phyloP scores from a whole-genome alignment of 2,113 vertebrate species.

The Sphyrna mokarran region DNA sequence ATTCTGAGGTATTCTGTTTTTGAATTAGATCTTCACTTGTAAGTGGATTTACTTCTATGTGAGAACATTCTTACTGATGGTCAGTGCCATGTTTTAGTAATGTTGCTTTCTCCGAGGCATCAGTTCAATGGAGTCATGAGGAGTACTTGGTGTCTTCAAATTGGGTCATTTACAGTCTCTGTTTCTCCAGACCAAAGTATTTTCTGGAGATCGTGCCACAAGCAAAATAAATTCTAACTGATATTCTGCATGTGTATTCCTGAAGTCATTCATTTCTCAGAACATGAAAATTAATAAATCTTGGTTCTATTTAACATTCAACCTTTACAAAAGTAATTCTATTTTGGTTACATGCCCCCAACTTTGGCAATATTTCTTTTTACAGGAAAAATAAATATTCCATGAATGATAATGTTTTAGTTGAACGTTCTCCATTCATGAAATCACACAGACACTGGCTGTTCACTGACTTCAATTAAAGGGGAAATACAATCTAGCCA shows the following conservation, averaged over 20 bases:
- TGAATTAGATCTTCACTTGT: neutral
- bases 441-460: neutral
- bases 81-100: neutral
- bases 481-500: neutral
- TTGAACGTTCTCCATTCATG: slow-evolving; percentile 15
- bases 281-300: neutral
- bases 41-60: neutral
- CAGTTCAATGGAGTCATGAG: neutral
- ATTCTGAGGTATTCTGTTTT: too few relatives aligned
- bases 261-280: neutral
- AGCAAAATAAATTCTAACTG: neutral
- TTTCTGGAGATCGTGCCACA: neutral
- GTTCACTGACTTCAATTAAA: neutral
- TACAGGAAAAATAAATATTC: neutral
- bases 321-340: neutral
- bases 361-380: neutral
- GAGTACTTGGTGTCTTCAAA: neutral
- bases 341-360: neutral
- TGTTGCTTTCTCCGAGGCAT: neutral
- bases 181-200: neutral
- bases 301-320: neutral
- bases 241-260: neutral
- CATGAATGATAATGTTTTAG: neutral
- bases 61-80: neutral
- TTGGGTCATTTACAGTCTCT: neutral